Base-by-base conservation (phyloP, 2,113 vertebrate genomes). In the Pholis gunnellus region DNA sequence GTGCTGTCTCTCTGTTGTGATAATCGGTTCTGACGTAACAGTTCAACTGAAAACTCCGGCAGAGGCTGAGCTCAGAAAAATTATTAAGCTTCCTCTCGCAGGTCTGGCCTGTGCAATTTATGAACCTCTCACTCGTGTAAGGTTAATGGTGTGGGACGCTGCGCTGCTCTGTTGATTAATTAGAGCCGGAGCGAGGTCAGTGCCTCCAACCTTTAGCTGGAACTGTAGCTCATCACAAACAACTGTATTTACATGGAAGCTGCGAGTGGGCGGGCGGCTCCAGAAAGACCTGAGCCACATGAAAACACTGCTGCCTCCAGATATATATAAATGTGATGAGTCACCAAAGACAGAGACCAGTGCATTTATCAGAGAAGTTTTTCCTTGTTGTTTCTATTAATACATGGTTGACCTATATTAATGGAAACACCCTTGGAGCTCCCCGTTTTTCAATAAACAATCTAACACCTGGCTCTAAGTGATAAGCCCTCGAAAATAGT, bases 161-260 rank as follows among this genome's bases (percentile, higher is more conserved):
- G 48, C 40, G 25, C n/a, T 22, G 54, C 85, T 89, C 81, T 63
- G 72, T 65, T 93, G 88, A 93, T 94, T 91, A 93, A 93, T 94
- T 90, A 84, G 63, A 83, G 56, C 73, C 57, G 75, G 83, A 70
- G 81, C 50, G 77, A 90, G 89, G 92, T 93, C 88, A 85, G 70
- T 75, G 85, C 82, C 81, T 83, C 66, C 75, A 77, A 86, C 88
- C 86, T 88, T 89, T 79, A 63, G 52, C 85, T 80, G 77, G 65
- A 86, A 85, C 69, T 70, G 13, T 4, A 63, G 68, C 83, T 82
- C 81, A 57, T 85, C 81, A 93, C 70, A 93, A 95, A 92, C 87
- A 90, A 83, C 68, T 82, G 61, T 93, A 92, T 92, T 92, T 89
- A 91, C 90, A 90, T 67, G 50, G 80, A 44, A 78, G 77, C 69